A percentile compares a stretch with the other conserved stretches of the same genome.
These are phyloP conservation scores for Forbesichthys agassizii DNA, from an alignment of 2,113 vertebrate species.

Conservation along the genomic window DNA sequence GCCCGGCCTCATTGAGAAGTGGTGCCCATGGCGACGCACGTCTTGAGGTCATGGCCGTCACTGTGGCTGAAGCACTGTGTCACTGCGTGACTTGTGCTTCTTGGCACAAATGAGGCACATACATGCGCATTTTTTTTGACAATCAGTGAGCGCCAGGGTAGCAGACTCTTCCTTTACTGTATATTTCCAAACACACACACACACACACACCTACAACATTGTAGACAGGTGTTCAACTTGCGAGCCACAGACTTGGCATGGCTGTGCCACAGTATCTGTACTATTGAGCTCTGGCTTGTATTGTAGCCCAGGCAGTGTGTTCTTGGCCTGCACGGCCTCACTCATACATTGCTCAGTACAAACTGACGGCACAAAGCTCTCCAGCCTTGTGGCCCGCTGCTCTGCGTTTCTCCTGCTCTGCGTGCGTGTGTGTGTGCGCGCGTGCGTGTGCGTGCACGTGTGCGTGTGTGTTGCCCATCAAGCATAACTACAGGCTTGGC, in stretches of 20 bases:
- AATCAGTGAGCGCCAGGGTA: no score
- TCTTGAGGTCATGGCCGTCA: neutral
- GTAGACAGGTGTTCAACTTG: conserved; percentile 39
- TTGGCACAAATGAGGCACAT: neutral
- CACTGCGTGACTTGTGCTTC: conserved; percentile 11
- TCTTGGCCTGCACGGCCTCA: conserved; percentile 37
- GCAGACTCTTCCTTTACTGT: no score
- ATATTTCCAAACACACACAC: neutral
- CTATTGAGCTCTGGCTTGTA: conserved; percentile 23
- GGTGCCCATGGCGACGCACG: conserved; percentile 35
- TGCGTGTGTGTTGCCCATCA: conserved; percentile 45
- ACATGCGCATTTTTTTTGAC: neutral
- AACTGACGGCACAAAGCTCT: conserved; percentile 31
- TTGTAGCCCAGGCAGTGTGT: conserved; percentile 35
- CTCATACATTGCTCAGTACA: conserved; percentile 31
- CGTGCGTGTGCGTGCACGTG: conserved; percentile 32
- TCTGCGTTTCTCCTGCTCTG: conserved; percentile 36
- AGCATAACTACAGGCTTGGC: conserved; percentile 38
- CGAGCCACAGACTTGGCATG: conserved; percentile 3
- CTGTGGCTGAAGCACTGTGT: neutral
- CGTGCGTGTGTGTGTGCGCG: conserved; percentile 44
- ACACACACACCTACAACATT: neutral
- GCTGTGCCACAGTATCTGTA: conserved; percentile 32
- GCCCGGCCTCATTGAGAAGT: conserved; percentile 52
- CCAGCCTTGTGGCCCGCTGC: conserved; percentile 7